phyloP scores from a whole-genome alignment of 2,797 vertebrate species.

The Hypotaenidia okinawae region DNA sequence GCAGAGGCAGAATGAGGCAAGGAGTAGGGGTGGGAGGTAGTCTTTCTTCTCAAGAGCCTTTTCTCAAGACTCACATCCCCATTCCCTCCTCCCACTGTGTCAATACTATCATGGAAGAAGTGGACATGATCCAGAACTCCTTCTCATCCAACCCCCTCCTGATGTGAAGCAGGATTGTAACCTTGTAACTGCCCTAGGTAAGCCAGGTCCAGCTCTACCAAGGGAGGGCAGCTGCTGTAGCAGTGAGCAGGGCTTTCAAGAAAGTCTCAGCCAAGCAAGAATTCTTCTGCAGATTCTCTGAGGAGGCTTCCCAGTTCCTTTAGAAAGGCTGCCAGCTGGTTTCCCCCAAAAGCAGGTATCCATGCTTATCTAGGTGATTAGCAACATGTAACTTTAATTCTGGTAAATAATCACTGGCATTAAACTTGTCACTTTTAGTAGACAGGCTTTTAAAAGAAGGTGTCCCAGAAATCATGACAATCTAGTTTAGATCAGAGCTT shows the following conservation, averaged over 20 bases:
- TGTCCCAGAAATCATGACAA: not conserved
- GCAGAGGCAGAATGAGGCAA: not conserved
- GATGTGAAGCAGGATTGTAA: not conserved
- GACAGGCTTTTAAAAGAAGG: not conserved
- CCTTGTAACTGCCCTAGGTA: not conserved
- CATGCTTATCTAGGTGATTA: not conserved
- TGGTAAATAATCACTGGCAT: slow-evolving; percentile 5
- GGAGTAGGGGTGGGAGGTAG: not conserved
- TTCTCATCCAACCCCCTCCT: not conserved
- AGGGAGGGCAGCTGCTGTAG: not conserved
- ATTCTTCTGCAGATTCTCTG: not conserved
- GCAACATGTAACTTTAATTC: not conserved
- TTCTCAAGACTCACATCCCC: not conserved
- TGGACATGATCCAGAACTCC: not conserved
- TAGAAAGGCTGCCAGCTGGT: not conserved
- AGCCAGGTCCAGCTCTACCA: not conserved
- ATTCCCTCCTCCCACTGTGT: not conserved
- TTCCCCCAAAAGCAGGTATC: not conserved
- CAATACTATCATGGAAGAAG: not conserved
- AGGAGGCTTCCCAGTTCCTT: not conserved
- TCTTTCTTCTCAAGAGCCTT: not conserved
- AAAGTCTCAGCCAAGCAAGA: not conserved
- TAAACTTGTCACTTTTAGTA: slow-evolving; percentile 1
- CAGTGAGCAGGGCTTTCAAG: not conserved
- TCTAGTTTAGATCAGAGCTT: slow-evolving; percentile 32